Conservation (phyloP, 2,888 invertebrate species). For the Amphipyra berbera region DNA sequence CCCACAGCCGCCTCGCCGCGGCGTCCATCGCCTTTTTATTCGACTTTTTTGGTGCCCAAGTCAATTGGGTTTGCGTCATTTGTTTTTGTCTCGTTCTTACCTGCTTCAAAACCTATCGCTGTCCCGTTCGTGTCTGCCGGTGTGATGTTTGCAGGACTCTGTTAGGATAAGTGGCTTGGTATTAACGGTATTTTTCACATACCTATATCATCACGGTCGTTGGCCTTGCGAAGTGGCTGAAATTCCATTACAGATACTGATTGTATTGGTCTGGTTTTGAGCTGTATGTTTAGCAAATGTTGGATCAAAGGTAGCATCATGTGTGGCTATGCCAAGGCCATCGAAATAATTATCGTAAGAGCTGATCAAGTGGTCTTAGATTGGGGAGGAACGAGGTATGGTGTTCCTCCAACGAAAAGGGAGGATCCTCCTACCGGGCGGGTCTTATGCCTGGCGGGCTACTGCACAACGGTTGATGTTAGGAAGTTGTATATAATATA, state of each 20-base stretch:
- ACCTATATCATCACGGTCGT: slow-evolving; percentile 12
- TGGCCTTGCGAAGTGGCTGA: slow-evolving; percentile 9
- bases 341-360: no score
- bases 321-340: no score
- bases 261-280: slow-evolving; percentile 19
- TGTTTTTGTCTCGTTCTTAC: slow-evolving; percentile 46
- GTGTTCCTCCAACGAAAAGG: no score
- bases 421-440: no score
- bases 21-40: slow-evolving; percentile 57
- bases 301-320: neutral
- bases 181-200: slow-evolving; percentile 40
- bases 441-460: no score
- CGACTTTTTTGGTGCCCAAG: slow-evolving; percentile 57
- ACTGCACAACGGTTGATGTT: no score
- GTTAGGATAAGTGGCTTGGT: slow-evolving; percentile 50
- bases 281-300: neutral
- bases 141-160: slow-evolving; percentile 40
- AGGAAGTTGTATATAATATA: no score
- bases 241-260: slow-evolving; percentile 17
- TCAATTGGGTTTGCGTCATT: slow-evolving; percentile 62
- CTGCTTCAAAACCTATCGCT: slow-evolving; percentile 12
- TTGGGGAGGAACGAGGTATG: no score
- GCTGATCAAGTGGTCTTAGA: no score
- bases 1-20: slow-evolving; percentile 59
- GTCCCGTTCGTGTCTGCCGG: slow-evolving; percentile 29